A percentile compares a stretch with the other conserved stretches of the same genome.
Evolutionary conservation across 2,888 invertebrate species (phyloP).

Genomic region (Phrixothrix hirtus): DNA sequence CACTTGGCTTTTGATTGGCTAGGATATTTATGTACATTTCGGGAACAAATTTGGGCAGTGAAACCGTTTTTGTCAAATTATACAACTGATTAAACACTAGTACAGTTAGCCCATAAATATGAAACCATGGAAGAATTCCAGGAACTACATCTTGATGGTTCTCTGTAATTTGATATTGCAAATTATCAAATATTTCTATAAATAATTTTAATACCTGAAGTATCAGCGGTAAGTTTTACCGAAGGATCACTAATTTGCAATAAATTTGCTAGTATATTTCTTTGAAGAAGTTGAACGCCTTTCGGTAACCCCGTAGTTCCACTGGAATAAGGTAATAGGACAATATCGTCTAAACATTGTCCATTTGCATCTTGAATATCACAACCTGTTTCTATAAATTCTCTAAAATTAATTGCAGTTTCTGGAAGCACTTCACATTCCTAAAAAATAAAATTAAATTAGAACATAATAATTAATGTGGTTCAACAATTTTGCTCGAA

Average conservation of each 20-base stretch:
- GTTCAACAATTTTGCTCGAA: too few species aligned
- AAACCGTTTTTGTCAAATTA: constrained; percentile 67
- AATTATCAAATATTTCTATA: background rate
- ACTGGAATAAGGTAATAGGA: constrained; percentile 77
- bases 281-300: too few species aligned
- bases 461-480: too few species aligned
- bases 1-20: constrained; percentile 64
- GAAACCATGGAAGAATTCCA: too few species aligned
- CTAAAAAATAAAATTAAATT: too few species aligned
- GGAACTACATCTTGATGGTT: constrained; percentile 66
- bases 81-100: constrained; percentile 57
- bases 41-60: constrained; percentile 75
- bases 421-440: constrained; percentile 58
- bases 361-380: constrained; percentile 59
- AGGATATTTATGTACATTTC: constrained; percentile 68
- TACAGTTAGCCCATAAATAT: constrained; percentile 76
- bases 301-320: too few species aligned
- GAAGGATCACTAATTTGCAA: constrained; percentile 6
- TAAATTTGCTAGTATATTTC: constrained; percentile 61
- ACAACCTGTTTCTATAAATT: constrained; percentile 59
- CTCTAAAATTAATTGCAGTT: constrained; percentile 64
- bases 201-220: background rate
- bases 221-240: background rate
- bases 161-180: constrained; percentile 57
- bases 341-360: constrained; percentile 62